A percentile compares a stretch with the other conserved stretches of the same genome.
phyloP scores from a whole-genome alignment of 2,113 vertebrate species.

The Columbina picui region DNA sequence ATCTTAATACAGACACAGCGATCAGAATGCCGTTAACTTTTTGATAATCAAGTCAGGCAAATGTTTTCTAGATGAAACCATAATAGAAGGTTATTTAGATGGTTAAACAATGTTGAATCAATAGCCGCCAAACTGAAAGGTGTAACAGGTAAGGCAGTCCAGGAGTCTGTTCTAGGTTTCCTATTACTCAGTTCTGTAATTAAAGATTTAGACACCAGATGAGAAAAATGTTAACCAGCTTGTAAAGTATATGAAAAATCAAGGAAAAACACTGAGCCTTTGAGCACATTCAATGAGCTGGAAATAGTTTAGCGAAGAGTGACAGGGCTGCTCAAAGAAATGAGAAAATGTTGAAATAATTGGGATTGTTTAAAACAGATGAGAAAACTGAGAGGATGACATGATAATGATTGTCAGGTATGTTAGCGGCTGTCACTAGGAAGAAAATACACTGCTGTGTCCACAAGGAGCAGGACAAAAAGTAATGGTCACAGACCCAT shows the following conservation, averaged over 20 bases:
- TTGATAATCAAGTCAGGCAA: background rate
- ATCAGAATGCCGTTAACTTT: background rate
- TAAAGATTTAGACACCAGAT: background rate
- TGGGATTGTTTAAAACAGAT: background rate
- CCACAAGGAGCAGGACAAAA: background rate
- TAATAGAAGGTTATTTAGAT: background rate
- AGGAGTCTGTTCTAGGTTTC: background rate
- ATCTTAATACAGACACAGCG: background rate
- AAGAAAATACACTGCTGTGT: constrained; percentile 6
- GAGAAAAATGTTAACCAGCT: background rate
- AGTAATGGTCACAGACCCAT: background rate
- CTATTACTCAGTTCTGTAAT: background rate
- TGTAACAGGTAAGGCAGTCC: background rate
- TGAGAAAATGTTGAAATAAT: background rate
- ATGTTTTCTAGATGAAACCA: background rate
- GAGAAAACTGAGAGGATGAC: background rate
- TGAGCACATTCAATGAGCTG: background rate
- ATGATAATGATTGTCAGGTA: background rate
- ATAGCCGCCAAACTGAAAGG: background rate
- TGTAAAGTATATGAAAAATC: background rate
- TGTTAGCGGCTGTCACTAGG: background rate
- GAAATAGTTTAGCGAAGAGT: background rate
- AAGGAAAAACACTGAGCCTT: background rate
- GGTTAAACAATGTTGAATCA: background rate
- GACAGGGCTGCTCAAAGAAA: background rate